Percentiles rank a stretch among this genome's conserved stretches.
Evolutionary conservation across 2,888 invertebrate genomes (phyloP).

Genomic region (Drosophila borborema): DNA sequence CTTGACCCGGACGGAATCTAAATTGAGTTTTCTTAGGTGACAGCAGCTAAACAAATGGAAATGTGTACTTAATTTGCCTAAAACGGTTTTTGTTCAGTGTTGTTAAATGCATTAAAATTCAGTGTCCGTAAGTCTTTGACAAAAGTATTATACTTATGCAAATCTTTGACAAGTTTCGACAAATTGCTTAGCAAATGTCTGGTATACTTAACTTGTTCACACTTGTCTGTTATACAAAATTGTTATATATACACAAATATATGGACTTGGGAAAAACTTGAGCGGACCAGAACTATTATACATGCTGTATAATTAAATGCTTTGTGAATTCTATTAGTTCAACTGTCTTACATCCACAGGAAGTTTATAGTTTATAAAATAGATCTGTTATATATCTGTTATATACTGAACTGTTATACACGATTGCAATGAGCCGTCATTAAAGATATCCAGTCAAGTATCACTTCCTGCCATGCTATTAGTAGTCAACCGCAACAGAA

Average conservation of each 20-base stretch:
- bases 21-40: conserved; percentile 66
- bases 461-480: neutral
- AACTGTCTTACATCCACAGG: neutral
- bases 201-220: neutral
- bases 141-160: conserved; percentile 22
- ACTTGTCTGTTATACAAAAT: neutral
- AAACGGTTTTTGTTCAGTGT: conserved; percentile 27
- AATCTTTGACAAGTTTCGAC: conserved; percentile 1
- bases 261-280: neutral
- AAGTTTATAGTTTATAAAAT: too few species aligned
- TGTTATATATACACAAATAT: neutral
- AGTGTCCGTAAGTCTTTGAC: neutral
- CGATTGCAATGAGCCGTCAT: neutral
- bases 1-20: conserved; percentile 57
- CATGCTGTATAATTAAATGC: too few species aligned
- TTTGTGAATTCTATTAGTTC: too few species aligned
- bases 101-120: conserved; percentile 29
- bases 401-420: neutral
- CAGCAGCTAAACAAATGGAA: conserved; percentile 34
- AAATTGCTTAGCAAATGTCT: neutral
- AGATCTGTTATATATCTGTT: neutral
- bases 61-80: conserved; percentile 34
- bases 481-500: neutral
- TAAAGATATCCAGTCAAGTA: neutral
- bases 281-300: too few species aligned